Evolutionary conservation across 1,140 invertebrate species (phyloP), one percentile per base, ranked within the genome.

Genomic region (Eurosta solidaginis): DNA sequence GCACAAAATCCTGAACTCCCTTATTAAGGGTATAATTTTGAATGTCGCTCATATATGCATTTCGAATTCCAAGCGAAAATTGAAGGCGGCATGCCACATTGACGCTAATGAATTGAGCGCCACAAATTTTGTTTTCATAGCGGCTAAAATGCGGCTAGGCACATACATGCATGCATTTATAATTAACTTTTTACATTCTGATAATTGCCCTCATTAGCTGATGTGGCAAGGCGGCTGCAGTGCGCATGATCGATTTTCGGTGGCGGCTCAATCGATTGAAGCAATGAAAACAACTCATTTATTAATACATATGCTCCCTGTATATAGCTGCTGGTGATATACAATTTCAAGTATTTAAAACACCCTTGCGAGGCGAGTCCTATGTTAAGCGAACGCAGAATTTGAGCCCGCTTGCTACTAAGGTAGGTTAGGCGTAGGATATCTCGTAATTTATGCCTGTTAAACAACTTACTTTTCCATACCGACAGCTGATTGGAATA

Each of bases 161-260:
- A n/a, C n/a, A n/a, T n/a, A n/a, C n/a, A n/a, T 47, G 14, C n/a
- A 14, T 14, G 45, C 14, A 47, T 47, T 47, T 47, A 47, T 47
- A 17, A n/a, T 17, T 14, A 17, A 47, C 14, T 47, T 47, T 14
- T 22, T 12, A 9, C 33, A 17, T 29, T 33, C 4, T 29, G 54
- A 17, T 59, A 68, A 68, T 68, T 68, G 33, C 33, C 9, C 33
- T 42, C 59, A 68, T 68, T 68, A 68, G 59, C 49, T 6, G 59
- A 17, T 14, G 33, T 20, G n/a, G 33, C 33, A 68, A 68, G 40
- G 33, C 17, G 59, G 6, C 9, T 14, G 29, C 33, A 33, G 5
- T 25, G 5, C 22, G 49, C 49, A n/a, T n/a, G 25, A 52, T 5
- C 45, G 12, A 17, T 52, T 7, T 22, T 7, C 2, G 17, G 29